Evolutionary conservation across 2,797 vertebrate species (phyloP), one percentile per base, ranked within the genome.

Genomic region (Prunella strophiata): DNA sequence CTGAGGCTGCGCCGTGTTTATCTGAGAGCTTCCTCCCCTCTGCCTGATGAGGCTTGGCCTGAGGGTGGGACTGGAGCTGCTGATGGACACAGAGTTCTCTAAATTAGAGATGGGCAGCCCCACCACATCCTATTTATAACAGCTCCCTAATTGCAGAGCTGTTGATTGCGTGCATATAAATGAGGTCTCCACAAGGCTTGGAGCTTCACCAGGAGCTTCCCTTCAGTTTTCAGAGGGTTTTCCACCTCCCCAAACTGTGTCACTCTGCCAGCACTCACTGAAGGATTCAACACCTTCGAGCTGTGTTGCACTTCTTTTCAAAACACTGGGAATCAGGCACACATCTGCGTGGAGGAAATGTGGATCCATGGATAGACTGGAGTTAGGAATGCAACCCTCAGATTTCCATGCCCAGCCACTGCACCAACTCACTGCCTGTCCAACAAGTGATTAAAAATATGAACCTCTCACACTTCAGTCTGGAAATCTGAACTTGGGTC

Each of bases 1-100:
- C 99, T 98, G 98, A 99, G 99, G 98, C 98, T 99, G 99, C 97
- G 98, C 99, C 98, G 97, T 99, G 99, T 99, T 99, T 99, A 99
- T 99, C 98, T 98, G 98, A 98, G 98, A 99, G 98, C 99, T 98
- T 98, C 97, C 98, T 98, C 98, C 98, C 97, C 95, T 98, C 97
- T 98, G 98, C 98, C 98, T 98, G 98, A 98, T 97, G 98, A 98
- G 98, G 96, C 82, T 98, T 97, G 98, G 98, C 97, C 96, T 66
- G 95, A 97, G 94, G 96, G 96, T 97, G 98, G 98, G 98, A 98
- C 97, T 85, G 95, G 85, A 97, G 98, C 97, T 98, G 97, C 98
- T 98, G 98, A 98, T 97, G 98, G 96, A 98, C 97, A 98, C 95
- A 89, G 97, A 97, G 97, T 97, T 97, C 98, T 98, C 98, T 1